Evolutionary conservation across 2,113 vertebrate genomes (phyloP).

Genomic region (Sapajus apella): DNA sequence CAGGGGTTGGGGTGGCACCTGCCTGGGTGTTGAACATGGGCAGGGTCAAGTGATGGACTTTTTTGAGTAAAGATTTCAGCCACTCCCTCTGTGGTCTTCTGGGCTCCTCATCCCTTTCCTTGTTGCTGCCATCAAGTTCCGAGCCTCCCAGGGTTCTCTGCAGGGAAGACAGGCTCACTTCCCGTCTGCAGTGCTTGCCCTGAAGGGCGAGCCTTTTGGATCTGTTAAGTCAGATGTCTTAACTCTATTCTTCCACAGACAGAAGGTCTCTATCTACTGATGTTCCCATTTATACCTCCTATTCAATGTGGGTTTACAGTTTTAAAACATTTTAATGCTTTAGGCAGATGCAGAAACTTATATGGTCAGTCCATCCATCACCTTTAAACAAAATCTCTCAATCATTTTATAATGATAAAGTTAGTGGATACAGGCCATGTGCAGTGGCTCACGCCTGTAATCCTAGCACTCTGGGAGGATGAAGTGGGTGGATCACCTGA

Average conservation of each 20-base stretch:
- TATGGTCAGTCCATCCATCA: not conserved
- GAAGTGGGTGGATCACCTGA: no score
- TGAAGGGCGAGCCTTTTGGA: no score
- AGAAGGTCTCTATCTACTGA: not conserved
- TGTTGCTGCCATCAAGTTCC: not conserved
- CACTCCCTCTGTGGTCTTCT: not conserved
- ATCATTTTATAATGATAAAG: not conserved
- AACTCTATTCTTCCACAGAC: not conserved
- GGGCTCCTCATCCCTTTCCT: not conserved
- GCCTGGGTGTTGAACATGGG: not conserved
- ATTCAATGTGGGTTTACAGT: not conserved
- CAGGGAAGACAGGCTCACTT: not conserved
- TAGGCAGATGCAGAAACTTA: not conserved
- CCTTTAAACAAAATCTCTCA: not conserved
- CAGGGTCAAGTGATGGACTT: fast-evolving
- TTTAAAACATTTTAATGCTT: not conserved
- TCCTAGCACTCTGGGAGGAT: no score
- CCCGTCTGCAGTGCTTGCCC: not conserved
- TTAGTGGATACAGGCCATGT: not conserved
- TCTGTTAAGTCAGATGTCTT: not conserved
- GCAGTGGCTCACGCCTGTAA: no score
- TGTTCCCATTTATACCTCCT: not conserved
- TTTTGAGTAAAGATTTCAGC: not conserved
- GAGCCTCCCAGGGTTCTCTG: not conserved
- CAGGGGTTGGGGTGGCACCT: fast-evolving